Percentiles rank a stretch among this genome's conserved stretches.
phyloP scores from a whole-genome alignment of 2,797 vertebrate species.

The Scleropages formosus region DNA sequence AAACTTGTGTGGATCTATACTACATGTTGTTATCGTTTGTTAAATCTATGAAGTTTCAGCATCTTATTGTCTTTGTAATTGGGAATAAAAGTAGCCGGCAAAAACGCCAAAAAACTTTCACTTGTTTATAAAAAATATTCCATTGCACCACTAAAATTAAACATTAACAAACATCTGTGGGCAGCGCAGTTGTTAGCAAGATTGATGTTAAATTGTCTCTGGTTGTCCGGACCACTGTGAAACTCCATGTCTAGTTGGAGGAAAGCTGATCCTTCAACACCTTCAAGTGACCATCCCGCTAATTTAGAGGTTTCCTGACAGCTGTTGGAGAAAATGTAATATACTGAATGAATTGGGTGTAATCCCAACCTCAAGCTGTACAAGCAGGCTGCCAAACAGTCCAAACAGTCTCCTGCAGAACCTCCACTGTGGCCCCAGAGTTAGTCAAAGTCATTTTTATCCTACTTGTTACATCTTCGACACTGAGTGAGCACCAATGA shows the following conservation, averaged over 20 bases:
- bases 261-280: constrained; percentile 40
- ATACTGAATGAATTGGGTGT: constrained; percentile 61
- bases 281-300: constrained; percentile 43
- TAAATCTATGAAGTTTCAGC: not conserved
- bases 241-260: constrained; percentile 15
- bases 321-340: constrained; percentile 60
- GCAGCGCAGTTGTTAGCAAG: constrained; percentile 48
- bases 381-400: constrained; percentile 54
- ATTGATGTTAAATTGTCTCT: constrained; percentile 48
- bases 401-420: constrained; percentile 42
- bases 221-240: constrained; percentile 43
- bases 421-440: constrained; percentile 41
- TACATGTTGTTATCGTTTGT: not conserved
- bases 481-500: constrained; percentile 46
- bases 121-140: constrained; percentile 22
- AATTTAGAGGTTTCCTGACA: constrained; percentile 49
- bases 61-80: constrained; percentile 10
- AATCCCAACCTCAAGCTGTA: constrained; percentile 52
- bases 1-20: not conserved
- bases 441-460: constrained; percentile 56
- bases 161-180: constrained; percentile 37
- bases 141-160: constrained; percentile 36
- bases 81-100: not conserved
- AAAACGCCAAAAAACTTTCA: constrained; percentile 7
- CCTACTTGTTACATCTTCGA: constrained; percentile 47